phyloP scores from a whole-genome alignment of 2,797 vertebrate species.

The Bradypodion ventrale region DNA sequence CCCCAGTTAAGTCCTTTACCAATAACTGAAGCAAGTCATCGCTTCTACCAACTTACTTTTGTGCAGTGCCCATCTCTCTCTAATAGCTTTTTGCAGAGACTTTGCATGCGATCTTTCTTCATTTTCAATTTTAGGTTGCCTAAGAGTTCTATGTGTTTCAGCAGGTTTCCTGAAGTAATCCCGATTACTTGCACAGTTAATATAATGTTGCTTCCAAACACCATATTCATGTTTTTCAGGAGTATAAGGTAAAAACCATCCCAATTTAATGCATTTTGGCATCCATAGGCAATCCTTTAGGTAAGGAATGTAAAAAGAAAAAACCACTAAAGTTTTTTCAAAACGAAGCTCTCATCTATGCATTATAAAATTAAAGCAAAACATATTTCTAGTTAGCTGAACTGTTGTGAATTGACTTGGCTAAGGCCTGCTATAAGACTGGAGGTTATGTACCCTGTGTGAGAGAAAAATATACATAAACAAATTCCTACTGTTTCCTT shows the following conservation, averaged over 20 bases:
- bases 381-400: neutral
- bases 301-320: neutral
- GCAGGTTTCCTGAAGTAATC: conserved; percentile 77
- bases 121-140: conserved; percentile 57
- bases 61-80: conserved; percentile 72
- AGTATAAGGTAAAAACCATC: conserved; percentile 84
- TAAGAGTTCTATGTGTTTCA: conserved; percentile 74
- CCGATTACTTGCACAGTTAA: conserved; percentile 76
- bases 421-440: neutral
- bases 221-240: conserved; percentile 76
- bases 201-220: conserved; percentile 82
- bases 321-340: neutral
- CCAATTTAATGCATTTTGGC: conserved; percentile 75
- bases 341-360: neutral
- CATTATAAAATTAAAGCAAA: neutral
- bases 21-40: neutral
- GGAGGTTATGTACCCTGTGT: neutral
- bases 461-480: neutral
- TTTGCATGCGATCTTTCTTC: conserved; percentile 79
- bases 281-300: conserved; percentile 83
- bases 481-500: neutral
- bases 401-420: neutral
- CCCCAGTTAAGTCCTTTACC: neutral
- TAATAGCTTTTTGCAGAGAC: conserved; percentile 73
- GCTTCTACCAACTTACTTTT: conserved; percentile 77